phyloP scores from a whole-genome alignment of 1,140 invertebrate genomes.

The Gerris buenoi region DNA sequence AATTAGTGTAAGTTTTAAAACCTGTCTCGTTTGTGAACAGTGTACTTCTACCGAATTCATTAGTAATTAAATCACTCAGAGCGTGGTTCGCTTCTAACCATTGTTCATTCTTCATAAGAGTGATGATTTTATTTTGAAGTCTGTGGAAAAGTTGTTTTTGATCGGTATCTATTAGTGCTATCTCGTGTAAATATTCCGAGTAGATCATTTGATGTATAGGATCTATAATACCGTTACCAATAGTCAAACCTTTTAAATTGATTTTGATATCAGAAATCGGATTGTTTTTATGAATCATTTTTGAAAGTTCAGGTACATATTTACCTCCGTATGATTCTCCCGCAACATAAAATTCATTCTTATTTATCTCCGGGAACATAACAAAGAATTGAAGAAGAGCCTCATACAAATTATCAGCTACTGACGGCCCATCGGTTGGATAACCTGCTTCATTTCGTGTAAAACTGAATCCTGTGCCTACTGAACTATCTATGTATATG shows the following conservation, averaged over 20 bases:
- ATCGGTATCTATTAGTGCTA: constrained; percentile 36
- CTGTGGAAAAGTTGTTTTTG: constrained; percentile 25
- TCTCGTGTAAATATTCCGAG: constrained; percentile 61
- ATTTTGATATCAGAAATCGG: constrained; percentile 36
- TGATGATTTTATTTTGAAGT: constrained; percentile 7
- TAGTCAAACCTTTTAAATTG: constrained; percentile 50
- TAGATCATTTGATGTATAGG: constrained; percentile 61
- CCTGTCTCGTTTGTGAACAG: constrained; percentile 48
- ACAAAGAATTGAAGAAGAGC: constrained; percentile 45
- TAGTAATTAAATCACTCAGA: neutral
- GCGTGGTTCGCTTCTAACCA: neutral
- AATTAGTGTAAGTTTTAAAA: constrained; percentile 64
- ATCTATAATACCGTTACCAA: constrained; percentile 73
- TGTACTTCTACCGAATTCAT: neutral
- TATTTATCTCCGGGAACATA: constrained; percentile 47
- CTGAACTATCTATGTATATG: constrained; percentile 61
- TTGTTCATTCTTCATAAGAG: neutral
- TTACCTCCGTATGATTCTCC: constrained; percentile 79
- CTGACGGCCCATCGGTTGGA: constrained; percentile 44
- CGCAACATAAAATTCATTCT: constrained; percentile 57
- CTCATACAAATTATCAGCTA: constrained; percentile 12
- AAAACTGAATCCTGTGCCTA: constrained; percentile 40
- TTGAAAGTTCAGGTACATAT: constrained; percentile 59
- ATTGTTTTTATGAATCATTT: constrained; percentile 52
- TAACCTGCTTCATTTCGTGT: constrained; percentile 47